phyloP scores from a whole-genome alignment of 2,888 invertebrate species.

The Leistus spinibarbis region DNA sequence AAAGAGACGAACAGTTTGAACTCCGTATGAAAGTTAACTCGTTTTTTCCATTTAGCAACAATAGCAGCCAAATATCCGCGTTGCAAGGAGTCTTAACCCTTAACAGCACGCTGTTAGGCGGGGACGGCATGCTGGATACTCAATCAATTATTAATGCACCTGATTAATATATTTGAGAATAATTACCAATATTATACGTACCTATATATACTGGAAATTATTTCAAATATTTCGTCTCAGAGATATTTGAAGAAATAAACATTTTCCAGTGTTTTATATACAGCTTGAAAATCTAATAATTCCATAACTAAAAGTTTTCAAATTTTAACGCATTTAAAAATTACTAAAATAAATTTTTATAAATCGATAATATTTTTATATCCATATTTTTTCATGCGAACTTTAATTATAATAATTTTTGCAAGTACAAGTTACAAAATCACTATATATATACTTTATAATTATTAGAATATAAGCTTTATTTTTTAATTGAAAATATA shows the following conservation, averaged over 20 bases:
- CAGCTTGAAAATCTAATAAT: constrained; percentile 14
- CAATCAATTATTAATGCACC: constrained; percentile 67
- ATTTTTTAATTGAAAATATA: constrained; percentile 26
- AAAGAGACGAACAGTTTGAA: constrained; percentile 52
- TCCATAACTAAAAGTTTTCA: constrained; percentile 1
- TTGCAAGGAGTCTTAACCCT: constrained; percentile 55
- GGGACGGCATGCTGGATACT: constrained; percentile 69
- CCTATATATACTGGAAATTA: neutral
- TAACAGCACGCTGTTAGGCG: constrained; percentile 67
- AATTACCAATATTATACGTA: neutral
- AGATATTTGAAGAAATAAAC: neutral
- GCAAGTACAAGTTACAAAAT: constrained; percentile 36
- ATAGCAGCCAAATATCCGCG: constrained; percentile 44
- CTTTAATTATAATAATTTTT: constrained; percentile 13
- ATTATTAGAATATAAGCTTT: constrained; percentile 2
- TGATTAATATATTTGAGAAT: constrained; percentile 24
- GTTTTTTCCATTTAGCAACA: constrained; percentile 60
- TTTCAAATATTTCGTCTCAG: neutral
- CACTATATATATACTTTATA: constrained; percentile 20
- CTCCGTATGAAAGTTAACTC: constrained; percentile 55
- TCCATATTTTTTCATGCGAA: constrained; percentile 18
- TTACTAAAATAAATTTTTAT: constrained; percentile 28
- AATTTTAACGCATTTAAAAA: constrained; percentile 10
- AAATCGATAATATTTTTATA: constrained; percentile 36
- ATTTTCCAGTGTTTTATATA: constrained; percentile 14